phyloP scores from a whole-genome alignment of 2,113 vertebrate genomes.

The Elephantulus edwardii region DNA sequence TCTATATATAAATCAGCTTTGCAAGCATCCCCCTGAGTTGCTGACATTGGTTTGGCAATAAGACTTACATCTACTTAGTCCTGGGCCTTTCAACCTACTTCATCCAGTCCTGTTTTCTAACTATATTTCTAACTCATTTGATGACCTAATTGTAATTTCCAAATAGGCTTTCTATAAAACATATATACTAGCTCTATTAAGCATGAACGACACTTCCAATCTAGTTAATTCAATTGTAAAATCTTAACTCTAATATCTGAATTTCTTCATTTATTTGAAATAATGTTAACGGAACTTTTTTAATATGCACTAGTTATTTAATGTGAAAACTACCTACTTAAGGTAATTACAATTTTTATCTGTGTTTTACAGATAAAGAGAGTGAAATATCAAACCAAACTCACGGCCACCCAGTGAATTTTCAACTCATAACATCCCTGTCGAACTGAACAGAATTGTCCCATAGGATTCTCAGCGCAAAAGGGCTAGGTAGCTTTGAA shows the following conservation, averaged over 20 bases:
- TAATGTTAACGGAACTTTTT: too few species aligned
- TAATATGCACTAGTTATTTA: not conserved
- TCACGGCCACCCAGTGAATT: too few species aligned
- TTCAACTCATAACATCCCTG: too few species aligned
- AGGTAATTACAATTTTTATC: not conserved
- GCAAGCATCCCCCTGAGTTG: not conserved
- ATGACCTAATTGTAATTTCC: not conserved
- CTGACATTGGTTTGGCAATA: not conserved
- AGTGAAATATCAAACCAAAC: not conserved
- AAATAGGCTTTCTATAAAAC: not conserved
- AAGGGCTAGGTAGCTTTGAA: too few species aligned
- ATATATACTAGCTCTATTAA: constrained; percentile 15
- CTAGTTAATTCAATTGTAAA: not conserved
- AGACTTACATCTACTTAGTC: not conserved
- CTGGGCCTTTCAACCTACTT: not conserved
- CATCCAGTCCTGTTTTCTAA: not conserved
- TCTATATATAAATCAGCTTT: not conserved
- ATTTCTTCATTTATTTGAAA: too few species aligned
- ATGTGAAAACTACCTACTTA: not conserved
- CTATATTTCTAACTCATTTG: not conserved
- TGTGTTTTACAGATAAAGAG: not conserved
- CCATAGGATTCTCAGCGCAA: too few species aligned
- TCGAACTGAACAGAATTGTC: too few species aligned
- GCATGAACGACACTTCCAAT: not conserved
- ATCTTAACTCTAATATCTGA: not conserved